Evolutionary conservation across 2,797 vertebrate species (phyloP), one percentile per base, ranked within the genome.

Genomic region (Pseudotriccus pelzelni): DNA sequence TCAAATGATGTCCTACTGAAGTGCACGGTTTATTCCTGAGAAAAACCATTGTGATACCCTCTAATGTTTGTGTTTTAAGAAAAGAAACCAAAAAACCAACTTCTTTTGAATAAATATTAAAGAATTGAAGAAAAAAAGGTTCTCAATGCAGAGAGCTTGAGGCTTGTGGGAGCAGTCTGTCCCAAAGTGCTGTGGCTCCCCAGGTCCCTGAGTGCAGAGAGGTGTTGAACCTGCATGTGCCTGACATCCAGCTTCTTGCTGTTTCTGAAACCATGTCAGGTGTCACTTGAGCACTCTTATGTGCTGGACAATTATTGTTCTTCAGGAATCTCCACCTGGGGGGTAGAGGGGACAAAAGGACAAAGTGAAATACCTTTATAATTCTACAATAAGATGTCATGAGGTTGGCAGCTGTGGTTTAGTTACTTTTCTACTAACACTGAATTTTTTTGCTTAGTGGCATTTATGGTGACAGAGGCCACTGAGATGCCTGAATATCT

Each of bases 381-480:
- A 49, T 87, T 50, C 28, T 60, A 4, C 55, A 36, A 50, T 64
- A 63, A 79, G 69, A 52, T 60, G 41, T 81, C 49, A 36, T 74
- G 64, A 63, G 27, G 2, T 46, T 73, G 64, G 74, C 68, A 91
- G 60, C 63, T 62, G 25, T 73, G 34, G 49, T 84, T 93, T 93
- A 88, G 95, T 96, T 93, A 91, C 63, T 95, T 84, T 95, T 94
- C 82, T 91, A 84, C 92, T 79, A 86, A 67, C 0, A 3, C 25
- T 87, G 70, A 64, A 60, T 79, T 79, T 91, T 58, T 91, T 94
- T 94, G 53, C 64, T 79, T 80, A 43, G 85, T 91, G 77, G 77
- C 85, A 70, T 82, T 43, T 79, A 1, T 37, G 52, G 87, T 95
- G 91, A 90, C 83, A 94, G 75, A 96, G 95, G 87, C 85, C 89